phyloP scores from a whole-genome alignment of 2,113 vertebrate genomes.

The Xerus inauris region DNA sequence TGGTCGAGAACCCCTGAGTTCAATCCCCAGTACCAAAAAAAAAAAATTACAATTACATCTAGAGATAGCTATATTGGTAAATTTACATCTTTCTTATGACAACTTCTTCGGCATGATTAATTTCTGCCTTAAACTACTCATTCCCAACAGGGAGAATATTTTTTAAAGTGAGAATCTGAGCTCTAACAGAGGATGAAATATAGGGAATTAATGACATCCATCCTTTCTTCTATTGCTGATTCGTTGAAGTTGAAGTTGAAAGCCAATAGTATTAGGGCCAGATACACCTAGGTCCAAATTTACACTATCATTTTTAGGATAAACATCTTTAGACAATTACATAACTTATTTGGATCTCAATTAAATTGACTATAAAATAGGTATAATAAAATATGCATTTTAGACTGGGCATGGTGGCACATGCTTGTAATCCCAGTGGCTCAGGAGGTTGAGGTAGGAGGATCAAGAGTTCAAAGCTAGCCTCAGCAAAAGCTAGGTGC shows the following conservation, averaged over 20 bases:
- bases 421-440: no score
- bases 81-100: slow-evolving; percentile 8
- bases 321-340: not conserved
- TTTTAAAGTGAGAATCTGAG: slow-evolving; percentile 14
- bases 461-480: no score
- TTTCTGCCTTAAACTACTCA: not conserved
- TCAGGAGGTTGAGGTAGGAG: no score
- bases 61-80: not conserved
- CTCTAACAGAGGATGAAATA: not conserved
- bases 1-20: no score
- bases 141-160: not conserved
- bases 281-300: not conserved
- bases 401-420: not conserved
- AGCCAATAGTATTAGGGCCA: not conserved
- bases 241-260: not conserved
- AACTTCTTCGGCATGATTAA: slow-evolving; percentile 4
- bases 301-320: not conserved
- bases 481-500: no score
- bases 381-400: not conserved
- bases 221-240: not conserved
- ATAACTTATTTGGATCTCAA: not conserved
- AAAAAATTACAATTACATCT: not conserved
- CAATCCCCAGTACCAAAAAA: no score
- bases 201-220: not conserved
- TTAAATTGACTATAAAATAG: slow-evolving; percentile 10